Evolutionary conservation across 2,113 vertebrate genomes (phyloP).

Genomic region (Trachemys scripta): DNA sequence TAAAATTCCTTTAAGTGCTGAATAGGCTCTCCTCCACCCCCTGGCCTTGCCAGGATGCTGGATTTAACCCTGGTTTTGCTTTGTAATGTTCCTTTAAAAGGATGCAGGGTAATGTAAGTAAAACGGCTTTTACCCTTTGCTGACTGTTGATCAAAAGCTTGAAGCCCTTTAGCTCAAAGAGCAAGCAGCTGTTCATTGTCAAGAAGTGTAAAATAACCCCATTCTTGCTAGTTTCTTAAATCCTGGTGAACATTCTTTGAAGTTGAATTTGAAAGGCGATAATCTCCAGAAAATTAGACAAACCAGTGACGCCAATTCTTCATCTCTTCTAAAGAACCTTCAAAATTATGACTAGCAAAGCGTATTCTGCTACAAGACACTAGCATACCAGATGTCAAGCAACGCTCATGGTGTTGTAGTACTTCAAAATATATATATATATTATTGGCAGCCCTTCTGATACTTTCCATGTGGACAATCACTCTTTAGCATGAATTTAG

Average conservation of each 20-base stretch:
- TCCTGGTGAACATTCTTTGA: neutral
- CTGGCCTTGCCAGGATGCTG: neutral
- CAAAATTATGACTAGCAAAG: neutral
- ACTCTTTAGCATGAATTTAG: slow-evolving; percentile 15
- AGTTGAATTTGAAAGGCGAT: neutral
- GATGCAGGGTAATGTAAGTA: neutral
- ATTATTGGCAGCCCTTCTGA: neutral
- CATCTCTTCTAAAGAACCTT: neutral
- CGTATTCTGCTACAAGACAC: neutral
- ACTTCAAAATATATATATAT: neutral
- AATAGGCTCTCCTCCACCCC: neutral
- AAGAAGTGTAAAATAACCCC: neutral
- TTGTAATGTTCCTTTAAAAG: neutral
- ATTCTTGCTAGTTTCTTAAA: neutral
- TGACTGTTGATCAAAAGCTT: neutral
- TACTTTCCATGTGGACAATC: slow-evolving; percentile 23
- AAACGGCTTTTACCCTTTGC: neutral
- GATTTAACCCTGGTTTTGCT: neutral
- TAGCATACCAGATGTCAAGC: neutral
- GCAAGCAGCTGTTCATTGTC: neutral
- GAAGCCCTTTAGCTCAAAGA: too few relatives aligned
- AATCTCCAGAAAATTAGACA: neutral
- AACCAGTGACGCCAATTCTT: neutral
- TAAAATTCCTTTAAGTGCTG: neutral
- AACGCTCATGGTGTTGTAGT: rapidly evolving